Base-by-base conservation (phyloP, 2,888 invertebrate species). In the Caenorhabditis imperialis region DNA sequence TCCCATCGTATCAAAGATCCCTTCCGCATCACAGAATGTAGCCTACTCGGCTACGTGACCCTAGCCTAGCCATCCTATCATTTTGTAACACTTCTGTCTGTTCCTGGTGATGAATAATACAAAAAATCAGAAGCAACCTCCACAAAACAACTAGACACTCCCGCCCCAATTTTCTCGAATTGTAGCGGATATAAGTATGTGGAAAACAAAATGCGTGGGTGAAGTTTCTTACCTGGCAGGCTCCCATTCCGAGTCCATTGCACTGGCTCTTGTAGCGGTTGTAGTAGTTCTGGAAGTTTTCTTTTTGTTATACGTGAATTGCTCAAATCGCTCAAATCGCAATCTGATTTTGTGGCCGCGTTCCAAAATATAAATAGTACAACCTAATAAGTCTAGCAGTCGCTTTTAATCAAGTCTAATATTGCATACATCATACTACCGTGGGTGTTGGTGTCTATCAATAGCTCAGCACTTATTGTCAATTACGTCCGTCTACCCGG, bases 231-330 rank as follows among this genome's bases (percentile, higher is more conserved):
- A 71, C 57, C 58, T 77, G 57, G 71, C 80, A 81, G 27, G 71
- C 44, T 71, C 80, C 78, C 54, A 71, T 55, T 72, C 80, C 80
- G 25, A 65, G 75, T 58, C 62, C 58, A 48, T 73, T 45, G 65
- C 82, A 82, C 38, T 61, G 67, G 47, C 60, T 55, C 75, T 73
- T 78, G 77, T 82, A 82, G 47, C 82, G 82, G 57, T 78, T 78
- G 72, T 81, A 79, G 75, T 82, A 82, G 65, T 63, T 71, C 79
- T 81, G 60, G 20, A 80, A n/a, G n/a, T n/a, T n/a, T n/a, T n/a
- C n/a, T n/a, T n/a, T n/a, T n/a, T n/a, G n/a, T n/a, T n/a, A n/a
- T n/a, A n/a, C n/a, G n/a, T n/a, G n/a, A n/a, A n/a, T n/a, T n/a
- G n/a, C n/a, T n/a, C n/a, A n/a, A n/a, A n/a, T n/a, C n/a, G n/a